These are phyloP conservation scores for Sylvilagus floridanus DNA, from an alignment of 2,797 vertebrate species.

Conservation along the genomic window DNA sequence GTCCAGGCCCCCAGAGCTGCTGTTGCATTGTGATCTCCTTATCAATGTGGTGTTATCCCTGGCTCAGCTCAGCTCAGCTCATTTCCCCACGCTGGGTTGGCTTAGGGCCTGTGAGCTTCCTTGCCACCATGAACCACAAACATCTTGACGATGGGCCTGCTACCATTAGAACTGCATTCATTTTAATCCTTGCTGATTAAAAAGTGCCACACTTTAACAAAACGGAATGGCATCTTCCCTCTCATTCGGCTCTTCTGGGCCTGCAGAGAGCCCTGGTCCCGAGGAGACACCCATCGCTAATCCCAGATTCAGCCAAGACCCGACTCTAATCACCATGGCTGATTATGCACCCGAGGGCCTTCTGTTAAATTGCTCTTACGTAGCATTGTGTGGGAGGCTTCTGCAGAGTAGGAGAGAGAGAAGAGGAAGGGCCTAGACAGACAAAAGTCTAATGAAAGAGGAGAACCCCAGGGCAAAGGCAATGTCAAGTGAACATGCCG, in stretches of 20 bases:
- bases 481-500: neutral
- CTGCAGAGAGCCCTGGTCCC: slow-evolving; percentile 44
- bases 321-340: slow-evolving; percentile 70
- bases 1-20: neutral
- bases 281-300: slow-evolving; percentile 60
- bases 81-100: slow-evolving; percentile 65
- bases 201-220: slow-evolving; percentile 65
- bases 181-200: slow-evolving; percentile 81
- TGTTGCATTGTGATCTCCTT: slow-evolving; percentile 14
- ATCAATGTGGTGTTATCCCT: slow-evolving; percentile 72
- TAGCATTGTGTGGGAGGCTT: slow-evolving; percentile 64
- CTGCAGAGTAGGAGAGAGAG: slow-evolving; percentile 61
- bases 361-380: slow-evolving; percentile 69
- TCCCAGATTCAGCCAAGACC: slow-evolving; percentile 59
- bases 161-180: slow-evolving; percentile 73
- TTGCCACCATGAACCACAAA: slow-evolving; percentile 77
- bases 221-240: neutral
- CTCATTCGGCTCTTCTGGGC: slow-evolving; percentile 29
- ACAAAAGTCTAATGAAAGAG: slow-evolving; percentile 26
- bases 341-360: slow-evolving; percentile 76
- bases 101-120: slow-evolving; percentile 73
- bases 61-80: slow-evolving; percentile 80
- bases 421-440: slow-evolving; percentile 49
- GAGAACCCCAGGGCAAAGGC: neutral
- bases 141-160: slow-evolving; percentile 77